These are phyloP conservation scores for Dysmachus trigonus DNA, from an alignment of 2,888 invertebrate species.

Conservation along the genomic window DNA sequence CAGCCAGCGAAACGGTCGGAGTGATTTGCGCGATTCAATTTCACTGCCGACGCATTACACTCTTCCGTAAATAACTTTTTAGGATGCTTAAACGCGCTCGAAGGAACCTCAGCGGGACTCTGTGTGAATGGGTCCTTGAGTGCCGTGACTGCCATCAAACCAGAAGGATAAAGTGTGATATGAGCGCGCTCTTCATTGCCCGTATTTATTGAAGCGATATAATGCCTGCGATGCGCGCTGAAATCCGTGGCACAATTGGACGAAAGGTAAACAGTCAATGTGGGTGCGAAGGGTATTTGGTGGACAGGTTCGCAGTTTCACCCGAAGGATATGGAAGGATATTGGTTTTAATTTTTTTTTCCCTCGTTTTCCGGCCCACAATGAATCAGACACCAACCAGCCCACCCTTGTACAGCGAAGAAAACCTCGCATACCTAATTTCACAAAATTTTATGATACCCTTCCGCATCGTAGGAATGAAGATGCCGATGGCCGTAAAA, in stretches of 20 bases:
- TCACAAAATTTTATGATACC: neutral
- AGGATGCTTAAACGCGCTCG: neutral
- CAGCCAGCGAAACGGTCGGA: neutral
- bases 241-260: neutral
- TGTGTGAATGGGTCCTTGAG: neutral
- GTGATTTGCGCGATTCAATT: neutral
- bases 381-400: neutral
- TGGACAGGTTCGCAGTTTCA: neutral
- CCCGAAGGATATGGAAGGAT: neutral
- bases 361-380: neutral
- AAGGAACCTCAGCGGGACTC: neutral
- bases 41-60: neutral
- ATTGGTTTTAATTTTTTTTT: neutral
- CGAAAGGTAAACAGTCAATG: neutral
- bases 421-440: neutral
- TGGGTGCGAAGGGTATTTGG: neutral
- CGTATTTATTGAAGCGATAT: neutral
- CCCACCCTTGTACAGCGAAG: neutral
- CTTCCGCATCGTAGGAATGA: neutral
- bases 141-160: neutral
- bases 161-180: neutral
- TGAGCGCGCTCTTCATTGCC: neutral
- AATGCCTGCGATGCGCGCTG: neutral
- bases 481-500: neutral
- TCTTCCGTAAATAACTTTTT: neutral